phyloP scores from a whole-genome alignment of 2,888 invertebrate species.

The Hemistola chrysoprasaria region DNA sequence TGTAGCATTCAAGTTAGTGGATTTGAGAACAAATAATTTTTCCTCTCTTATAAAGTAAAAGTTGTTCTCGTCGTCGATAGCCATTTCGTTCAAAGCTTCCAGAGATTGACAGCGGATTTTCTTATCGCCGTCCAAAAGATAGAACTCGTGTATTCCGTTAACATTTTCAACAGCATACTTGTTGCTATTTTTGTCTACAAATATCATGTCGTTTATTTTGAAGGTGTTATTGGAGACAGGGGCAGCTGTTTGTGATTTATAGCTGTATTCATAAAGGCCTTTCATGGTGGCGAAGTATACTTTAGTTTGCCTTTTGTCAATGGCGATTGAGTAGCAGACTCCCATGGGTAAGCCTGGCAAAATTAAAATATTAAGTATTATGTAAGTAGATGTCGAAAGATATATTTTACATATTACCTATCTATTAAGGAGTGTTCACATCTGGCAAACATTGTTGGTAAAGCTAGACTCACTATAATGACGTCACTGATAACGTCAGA shows the following conservation, averaged over 20 bases:
- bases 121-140: constrained; percentile 51
- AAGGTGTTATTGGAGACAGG: constrained; percentile 44
- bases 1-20: constrained; percentile 42
- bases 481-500: too few species aligned
- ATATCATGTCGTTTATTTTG: constrained; percentile 59
- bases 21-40: constrained; percentile 54
- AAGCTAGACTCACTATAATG: too few species aligned
- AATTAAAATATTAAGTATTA: constrained; percentile 5
- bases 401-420: too few species aligned
- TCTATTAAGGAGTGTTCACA: too few species aligned
- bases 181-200: constrained; percentile 63
- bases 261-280: constrained; percentile 59
- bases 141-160: constrained; percentile 60
- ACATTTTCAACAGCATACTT: constrained; percentile 60
- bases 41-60: constrained; percentile 62
- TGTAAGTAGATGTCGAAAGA: too few species aligned
- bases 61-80: constrained; percentile 62
- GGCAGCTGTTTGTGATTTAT: constrained; percentile 48
- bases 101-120: constrained; percentile 53
- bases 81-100: constrained; percentile 58
- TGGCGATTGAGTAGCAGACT: constrained; percentile 60
- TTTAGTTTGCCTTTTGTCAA: constrained; percentile 52
- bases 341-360: constrained; percentile 58
- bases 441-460: too few species aligned
- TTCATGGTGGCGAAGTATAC: constrained; percentile 66